phyloP scores from a whole-genome alignment of 1,140 invertebrate species.

The Drosophila lini region DNA sequence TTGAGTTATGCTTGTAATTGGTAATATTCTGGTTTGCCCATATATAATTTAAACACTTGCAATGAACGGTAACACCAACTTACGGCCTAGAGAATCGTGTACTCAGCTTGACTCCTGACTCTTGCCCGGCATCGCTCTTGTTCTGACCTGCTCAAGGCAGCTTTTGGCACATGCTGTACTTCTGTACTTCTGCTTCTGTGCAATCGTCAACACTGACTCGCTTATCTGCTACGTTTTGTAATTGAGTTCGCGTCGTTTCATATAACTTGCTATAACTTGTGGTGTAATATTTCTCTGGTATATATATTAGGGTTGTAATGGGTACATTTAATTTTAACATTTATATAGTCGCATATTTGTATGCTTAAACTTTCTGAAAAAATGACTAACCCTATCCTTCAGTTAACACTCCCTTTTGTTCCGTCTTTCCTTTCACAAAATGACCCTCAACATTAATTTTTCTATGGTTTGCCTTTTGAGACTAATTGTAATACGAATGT shows the following conservation, averaged over 20 bases:
- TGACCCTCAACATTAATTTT: slow-evolving; percentile 76
- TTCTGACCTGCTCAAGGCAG: slow-evolving; percentile 39
- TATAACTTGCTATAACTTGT: slow-evolving; percentile 39
- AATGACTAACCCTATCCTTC: slow-evolving; percentile 59
- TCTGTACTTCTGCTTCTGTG: slow-evolving; percentile 51
- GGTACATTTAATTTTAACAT: slow-evolving; percentile 62
- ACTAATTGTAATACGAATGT: slow-evolving; percentile 57
- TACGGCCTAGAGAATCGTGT: slow-evolving; percentile 63
- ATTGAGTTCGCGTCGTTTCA: slow-evolving; percentile 60
- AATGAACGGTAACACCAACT: slow-evolving; percentile 78
- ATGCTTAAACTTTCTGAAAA: slow-evolving; percentile 57
- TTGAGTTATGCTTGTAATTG: slow-evolving; percentile 60
- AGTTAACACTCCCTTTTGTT: slow-evolving; percentile 27
- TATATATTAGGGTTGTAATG: slow-evolving; percentile 34
- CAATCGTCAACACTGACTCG: slow-evolving; percentile 33
- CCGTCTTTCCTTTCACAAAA: slow-evolving; percentile 52
- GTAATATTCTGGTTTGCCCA: slow-evolving; percentile 60
- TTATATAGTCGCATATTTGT: slow-evolving; percentile 62
- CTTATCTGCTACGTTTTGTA: slow-evolving; percentile 63
- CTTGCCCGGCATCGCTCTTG: slow-evolving; percentile 25
- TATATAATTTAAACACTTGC: slow-evolving; percentile 68
- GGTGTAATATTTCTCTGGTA: slow-evolving; percentile 50
- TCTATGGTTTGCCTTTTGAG: slow-evolving; percentile 47
- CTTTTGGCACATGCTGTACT: slow-evolving; percentile 76
- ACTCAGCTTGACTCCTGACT: slow-evolving; percentile 38